Percentiles rank a stretch among this genome's conserved stretches.
phyloP scores from a whole-genome alignment of 2,888 invertebrate genomes.

The Andricus quercusramuli region DNA sequence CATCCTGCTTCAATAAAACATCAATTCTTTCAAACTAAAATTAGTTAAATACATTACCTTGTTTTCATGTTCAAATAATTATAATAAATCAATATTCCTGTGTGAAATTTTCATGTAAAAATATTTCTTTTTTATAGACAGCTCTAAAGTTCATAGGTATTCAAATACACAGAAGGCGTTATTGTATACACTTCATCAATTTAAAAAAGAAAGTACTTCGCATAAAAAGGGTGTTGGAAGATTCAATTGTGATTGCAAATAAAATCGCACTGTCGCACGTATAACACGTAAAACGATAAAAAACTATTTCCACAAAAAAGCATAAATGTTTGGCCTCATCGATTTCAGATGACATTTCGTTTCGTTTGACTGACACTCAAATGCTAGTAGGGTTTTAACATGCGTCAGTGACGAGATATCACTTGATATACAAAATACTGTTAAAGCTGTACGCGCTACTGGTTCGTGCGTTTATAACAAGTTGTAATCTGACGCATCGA shows the following conservation, averaged over 20 bases:
- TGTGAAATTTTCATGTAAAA: no score
- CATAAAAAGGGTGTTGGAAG: not conserved
- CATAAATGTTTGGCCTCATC: not conserved
- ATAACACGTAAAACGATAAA: not conserved
- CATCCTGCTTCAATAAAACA: no score
- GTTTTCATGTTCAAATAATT: no score
- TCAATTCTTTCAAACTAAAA: no score
- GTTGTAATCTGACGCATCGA: conserved; percentile 34
- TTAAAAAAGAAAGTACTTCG: not conserved
- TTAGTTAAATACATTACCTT: no score
- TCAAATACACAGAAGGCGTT: not conserved
- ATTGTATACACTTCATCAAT: not conserved
- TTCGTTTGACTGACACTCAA: conserved; percentile 33
- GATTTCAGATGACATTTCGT: conserved; percentile 5
- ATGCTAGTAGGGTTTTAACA: conserved; percentile 4
- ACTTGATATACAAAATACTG: conserved; percentile 35
- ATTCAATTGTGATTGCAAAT: not conserved
- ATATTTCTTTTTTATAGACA: no score
- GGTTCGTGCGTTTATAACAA: conserved; percentile 15
- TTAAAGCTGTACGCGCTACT: conserved; percentile 4
- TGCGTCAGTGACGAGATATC: conserved; percentile 13
- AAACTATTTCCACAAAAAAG: not conserved
- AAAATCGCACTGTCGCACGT: not conserved
- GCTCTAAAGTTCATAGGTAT: no score
- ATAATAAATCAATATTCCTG: no score